These are phyloP conservation scores for Trichogramma evanescens DNA, from an alignment of 2,888 invertebrate genomes.

Conservation along the genomic window DNA sequence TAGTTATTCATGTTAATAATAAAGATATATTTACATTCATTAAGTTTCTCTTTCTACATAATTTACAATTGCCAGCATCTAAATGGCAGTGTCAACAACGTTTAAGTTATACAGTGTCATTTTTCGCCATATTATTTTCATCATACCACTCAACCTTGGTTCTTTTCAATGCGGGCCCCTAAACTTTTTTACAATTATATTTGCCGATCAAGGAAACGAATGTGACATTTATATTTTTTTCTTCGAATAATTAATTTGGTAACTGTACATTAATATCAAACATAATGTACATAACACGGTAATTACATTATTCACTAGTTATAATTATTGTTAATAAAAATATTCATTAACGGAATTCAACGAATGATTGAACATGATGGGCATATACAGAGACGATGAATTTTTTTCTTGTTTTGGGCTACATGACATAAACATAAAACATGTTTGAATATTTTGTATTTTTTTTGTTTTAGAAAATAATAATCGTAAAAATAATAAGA, in stretches of 20 bases:
- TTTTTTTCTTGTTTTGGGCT: constrained; percentile 25
- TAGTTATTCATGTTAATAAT: constrained; percentile 40
- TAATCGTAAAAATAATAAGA: too few relatives aligned
- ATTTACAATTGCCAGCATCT: constrained; percentile 44
- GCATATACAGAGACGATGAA: constrained; percentile 37
- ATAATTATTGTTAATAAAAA: constrained; percentile 39
- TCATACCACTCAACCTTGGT: constrained; percentile 2
- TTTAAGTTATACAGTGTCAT: constrained; percentile 24
- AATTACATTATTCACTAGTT: constrained; percentile 40
- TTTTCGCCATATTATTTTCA: constrained; percentile 9
- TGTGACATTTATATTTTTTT: constrained; percentile 28
- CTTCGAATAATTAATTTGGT: constrained; percentile 41
- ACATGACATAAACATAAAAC: not conserved
- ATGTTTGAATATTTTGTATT: too few relatives aligned
- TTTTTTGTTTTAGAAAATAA: too few relatives aligned
- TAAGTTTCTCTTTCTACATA: constrained; percentile 42
- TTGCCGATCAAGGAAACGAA: constrained; percentile 24
- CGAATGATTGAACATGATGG: constrained; percentile 41
- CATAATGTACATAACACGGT: constrained; percentile 43
- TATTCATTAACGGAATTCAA: constrained; percentile 39
- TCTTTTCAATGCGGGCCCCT: not conserved
- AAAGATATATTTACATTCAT: constrained; percentile 46
- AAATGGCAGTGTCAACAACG: constrained; percentile 43
- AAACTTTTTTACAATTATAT: not conserved
- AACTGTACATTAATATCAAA: constrained; percentile 46